Evolutionary conservation across 2,888 invertebrate species (phyloP).

Genomic region (Drosophila ezoana): DNA sequence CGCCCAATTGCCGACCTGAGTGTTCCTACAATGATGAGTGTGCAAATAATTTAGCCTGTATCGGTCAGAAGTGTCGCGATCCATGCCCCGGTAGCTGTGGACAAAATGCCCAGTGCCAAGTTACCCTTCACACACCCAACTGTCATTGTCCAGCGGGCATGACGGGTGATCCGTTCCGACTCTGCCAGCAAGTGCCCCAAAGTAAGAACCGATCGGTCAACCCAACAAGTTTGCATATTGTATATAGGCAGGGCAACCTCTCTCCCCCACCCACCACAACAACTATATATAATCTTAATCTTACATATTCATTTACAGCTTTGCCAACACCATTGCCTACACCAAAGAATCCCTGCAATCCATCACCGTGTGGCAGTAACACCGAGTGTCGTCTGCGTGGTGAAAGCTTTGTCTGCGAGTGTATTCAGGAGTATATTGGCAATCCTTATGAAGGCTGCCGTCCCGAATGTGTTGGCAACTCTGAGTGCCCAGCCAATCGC

Average conservation of each 20-base stretch:
- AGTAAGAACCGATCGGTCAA: constrained; percentile 69
- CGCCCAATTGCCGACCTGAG: constrained; percentile 90
- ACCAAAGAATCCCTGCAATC: constrained; percentile 88
- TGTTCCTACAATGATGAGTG: constrained; percentile 91
- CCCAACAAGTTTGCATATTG: constrained; percentile 72
- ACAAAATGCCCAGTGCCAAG: constrained; percentile 90
- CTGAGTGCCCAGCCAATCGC: constrained; percentile 92
- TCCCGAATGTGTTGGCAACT: constrained; percentile 94
- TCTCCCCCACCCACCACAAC: not conserved
- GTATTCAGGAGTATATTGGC: constrained; percentile 89
- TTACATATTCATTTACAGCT: constrained; percentile 52
- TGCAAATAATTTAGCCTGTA: constrained; percentile 88
- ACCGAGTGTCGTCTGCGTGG: constrained; percentile 87
- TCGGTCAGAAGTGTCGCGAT: constrained; percentile 90
- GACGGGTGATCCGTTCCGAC: constrained; percentile 91
- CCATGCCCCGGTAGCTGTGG: constrained; percentile 93
- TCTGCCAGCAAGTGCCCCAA: constrained; percentile 85
- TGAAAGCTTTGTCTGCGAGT: constrained; percentile 87
- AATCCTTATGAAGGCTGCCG: constrained; percentile 91
- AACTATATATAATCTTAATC: constrained; percentile 6
- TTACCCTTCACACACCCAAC: constrained; percentile 90
- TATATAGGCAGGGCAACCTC: constrained; percentile 46
- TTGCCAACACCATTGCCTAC: constrained; percentile 54
- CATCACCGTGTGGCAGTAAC: constrained; percentile 90
- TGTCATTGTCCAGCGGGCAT: constrained; percentile 89